Conservation (phyloP, 2,797 vertebrate species). For the Mastacembelus armatus region DNA sequence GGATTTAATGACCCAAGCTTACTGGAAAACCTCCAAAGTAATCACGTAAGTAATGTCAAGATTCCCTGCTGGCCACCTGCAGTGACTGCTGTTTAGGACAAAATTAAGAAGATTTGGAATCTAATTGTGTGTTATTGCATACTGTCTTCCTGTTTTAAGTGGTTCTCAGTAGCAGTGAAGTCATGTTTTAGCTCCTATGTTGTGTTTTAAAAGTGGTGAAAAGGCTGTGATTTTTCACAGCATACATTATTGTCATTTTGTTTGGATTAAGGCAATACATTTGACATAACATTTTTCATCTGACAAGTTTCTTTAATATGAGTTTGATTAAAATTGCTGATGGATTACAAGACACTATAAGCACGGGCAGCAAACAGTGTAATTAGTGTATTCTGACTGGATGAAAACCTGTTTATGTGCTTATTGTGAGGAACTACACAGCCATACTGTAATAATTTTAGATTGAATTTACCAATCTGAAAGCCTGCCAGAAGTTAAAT, state of each 20-base stretch:
- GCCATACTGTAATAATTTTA: no score
- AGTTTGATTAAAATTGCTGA: slow-evolving; percentile 29
- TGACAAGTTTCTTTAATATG: no score
- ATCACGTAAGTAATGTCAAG: slow-evolving; percentile 91
- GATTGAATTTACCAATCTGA: neutral
- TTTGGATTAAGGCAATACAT: neutral
- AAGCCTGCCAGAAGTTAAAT: neutral
- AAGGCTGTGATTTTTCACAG: neutral
- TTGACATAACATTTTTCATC: no score
- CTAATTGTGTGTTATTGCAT: slow-evolving; percentile 33
- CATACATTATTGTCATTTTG: neutral
- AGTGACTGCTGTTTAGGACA: slow-evolving; percentile 31
- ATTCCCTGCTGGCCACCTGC: slow-evolving; percentile 33
- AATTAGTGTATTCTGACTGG: slow-evolving; percentile 31
- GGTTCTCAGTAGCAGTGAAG: neutral
- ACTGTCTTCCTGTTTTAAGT: slow-evolving; percentile 17
- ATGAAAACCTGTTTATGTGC: slow-evolving; percentile 15
- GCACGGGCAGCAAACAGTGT: slow-evolving; percentile 16
- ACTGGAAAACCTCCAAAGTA: slow-evolving; percentile 96
- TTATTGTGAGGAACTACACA: neutral
- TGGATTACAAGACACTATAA: slow-evolving; percentile 24
- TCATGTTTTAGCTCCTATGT: neutral
- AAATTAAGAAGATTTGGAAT: slow-evolving; percentile 43
- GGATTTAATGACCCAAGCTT: slow-evolving; percentile 93
- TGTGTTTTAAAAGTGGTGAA: neutral